Percentiles rank a stretch among this genome's conserved stretches.
These are phyloP conservation scores for Conops quadrifasciatus DNA, from an alignment of 2,888 invertebrate genomes.

Conservation along the genomic window DNA sequence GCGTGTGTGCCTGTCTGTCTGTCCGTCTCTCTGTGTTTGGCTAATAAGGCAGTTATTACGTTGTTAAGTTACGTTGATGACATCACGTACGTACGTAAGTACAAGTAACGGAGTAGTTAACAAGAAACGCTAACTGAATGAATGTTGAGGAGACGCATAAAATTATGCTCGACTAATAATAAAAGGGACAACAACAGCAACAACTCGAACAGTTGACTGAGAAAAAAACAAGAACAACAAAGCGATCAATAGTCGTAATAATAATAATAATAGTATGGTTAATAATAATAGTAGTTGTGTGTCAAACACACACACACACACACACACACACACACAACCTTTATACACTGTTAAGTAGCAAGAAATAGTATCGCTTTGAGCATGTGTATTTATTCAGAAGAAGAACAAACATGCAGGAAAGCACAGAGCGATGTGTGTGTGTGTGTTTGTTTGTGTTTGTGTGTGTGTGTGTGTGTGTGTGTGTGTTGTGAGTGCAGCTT, in stretches of 20 bases:
- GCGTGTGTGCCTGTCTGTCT: slow-evolving; percentile 12
- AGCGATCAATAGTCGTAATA: no score
- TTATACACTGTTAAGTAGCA: no score
- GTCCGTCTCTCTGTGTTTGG: background rate
- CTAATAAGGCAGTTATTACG: slow-evolving; percentile 61
- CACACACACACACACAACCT: slow-evolving; percentile 30
- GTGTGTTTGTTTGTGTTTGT: background rate
- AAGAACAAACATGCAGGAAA: background rate
- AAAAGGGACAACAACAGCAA: background rate
- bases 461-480: slow-evolving; percentile 4
- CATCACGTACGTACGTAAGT: slow-evolving; percentile 61
- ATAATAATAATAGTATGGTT: no score
- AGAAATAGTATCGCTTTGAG: no score
- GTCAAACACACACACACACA: slow-evolving; percentile 33
- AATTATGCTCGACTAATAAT: slow-evolving; percentile 37
- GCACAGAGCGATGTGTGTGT: background rate
- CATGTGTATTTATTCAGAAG: no score
- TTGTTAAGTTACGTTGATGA: slow-evolving; percentile 59
- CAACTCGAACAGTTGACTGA: no score
- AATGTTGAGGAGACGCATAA: slow-evolving; percentile 32
- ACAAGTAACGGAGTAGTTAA: no score
- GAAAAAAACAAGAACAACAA: background rate
- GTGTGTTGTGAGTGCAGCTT: background rate
- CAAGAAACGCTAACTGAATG: slow-evolving; percentile 61
- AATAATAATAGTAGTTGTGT: slow-evolving; percentile 36